Percentiles rank a stretch among this genome's conserved stretches.
These are phyloP conservation scores for Dicycla oo DNA, from an alignment of 2,888 invertebrate species.

Conservation along the genomic window DNA sequence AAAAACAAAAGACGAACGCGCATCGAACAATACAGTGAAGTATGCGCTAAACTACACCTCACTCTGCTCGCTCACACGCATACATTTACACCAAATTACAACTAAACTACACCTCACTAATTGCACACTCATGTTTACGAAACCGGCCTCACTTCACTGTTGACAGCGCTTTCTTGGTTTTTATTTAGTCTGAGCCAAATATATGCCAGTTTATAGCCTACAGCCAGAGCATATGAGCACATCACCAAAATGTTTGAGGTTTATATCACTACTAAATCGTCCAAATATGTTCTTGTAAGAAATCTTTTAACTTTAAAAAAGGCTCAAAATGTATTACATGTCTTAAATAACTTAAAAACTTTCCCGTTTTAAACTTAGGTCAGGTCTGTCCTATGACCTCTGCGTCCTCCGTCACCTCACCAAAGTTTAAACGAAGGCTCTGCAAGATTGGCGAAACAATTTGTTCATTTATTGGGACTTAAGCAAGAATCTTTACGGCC, in stretches of 20 bases:
- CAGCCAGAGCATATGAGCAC: background rate
- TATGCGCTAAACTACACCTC: too few relatives aligned
- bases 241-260: background rate
- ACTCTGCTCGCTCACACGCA: too few relatives aligned
- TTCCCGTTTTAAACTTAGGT: conserved; percentile 33
- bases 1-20: too few relatives aligned
- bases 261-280: background rate
- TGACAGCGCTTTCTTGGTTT: too few relatives aligned
- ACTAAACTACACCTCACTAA: too few relatives aligned
- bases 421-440: conserved; percentile 27
- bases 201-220: background rate
- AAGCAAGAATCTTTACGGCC: conserved; percentile 24
- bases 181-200: too few relatives aligned
- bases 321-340: conserved; percentile 6
- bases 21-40: too few relatives aligned
- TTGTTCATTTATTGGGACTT: conserved; percentile 35
- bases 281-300: conserved; percentile 2
- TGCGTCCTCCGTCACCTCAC: conserved; percentile 28
- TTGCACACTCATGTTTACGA: too few relatives aligned
- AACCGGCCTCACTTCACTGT: too few relatives aligned
- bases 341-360: conserved; percentile 35
- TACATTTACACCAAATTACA: too few relatives aligned
- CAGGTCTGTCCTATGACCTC: conserved; percentile 19
- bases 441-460: conserved; percentile 36
- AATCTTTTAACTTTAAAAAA: conserved; percentile 3